These are phyloP conservation scores for Mionectes olivaceus DNA, from an alignment of 2,797 vertebrate genomes.

Conservation along the genomic window DNA sequence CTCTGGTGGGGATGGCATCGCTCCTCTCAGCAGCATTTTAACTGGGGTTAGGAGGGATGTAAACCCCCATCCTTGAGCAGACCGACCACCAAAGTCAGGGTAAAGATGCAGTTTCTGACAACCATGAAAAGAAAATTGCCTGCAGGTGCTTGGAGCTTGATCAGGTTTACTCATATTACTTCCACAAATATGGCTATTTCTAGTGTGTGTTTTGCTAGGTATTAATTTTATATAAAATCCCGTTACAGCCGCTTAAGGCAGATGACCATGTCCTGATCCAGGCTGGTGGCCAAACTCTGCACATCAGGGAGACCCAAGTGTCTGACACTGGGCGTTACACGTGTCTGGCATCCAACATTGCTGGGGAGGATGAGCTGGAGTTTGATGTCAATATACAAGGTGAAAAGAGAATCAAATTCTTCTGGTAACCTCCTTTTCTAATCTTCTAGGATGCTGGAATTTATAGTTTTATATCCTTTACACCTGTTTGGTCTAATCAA, in stretches of 20 bases:
- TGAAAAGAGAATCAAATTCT: conserved; percentile 69
- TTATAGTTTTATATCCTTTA: background rate
- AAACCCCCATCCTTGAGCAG: background rate
- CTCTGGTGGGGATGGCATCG: background rate
- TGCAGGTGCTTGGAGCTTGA: background rate
- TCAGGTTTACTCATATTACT: background rate
- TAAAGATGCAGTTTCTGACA: background rate
- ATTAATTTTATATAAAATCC: conserved; percentile 36
- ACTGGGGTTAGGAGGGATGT: background rate
- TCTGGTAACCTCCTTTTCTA: background rate
- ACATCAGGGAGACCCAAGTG: conserved; percentile 89
- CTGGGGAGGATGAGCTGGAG: conserved; percentile 96
- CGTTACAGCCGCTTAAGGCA: conserved; percentile 82
- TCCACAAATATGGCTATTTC: background rate
- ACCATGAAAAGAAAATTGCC: background rate
- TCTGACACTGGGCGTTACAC: conserved; percentile 95
- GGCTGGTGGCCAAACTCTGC: conserved; percentile 84
- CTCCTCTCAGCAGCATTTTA: background rate
- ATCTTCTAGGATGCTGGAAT: background rate
- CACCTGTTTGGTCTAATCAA: background rate
- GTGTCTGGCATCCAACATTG: conserved; percentile 93
- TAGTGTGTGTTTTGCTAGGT: background rate
- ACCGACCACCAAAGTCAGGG: background rate
- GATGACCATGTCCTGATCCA: conserved; percentile 84
- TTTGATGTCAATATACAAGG: conserved; percentile 99